Conservation (phyloP, 2,888 invertebrate genomes). For the Callyntrura guangdongensis region DNA sequence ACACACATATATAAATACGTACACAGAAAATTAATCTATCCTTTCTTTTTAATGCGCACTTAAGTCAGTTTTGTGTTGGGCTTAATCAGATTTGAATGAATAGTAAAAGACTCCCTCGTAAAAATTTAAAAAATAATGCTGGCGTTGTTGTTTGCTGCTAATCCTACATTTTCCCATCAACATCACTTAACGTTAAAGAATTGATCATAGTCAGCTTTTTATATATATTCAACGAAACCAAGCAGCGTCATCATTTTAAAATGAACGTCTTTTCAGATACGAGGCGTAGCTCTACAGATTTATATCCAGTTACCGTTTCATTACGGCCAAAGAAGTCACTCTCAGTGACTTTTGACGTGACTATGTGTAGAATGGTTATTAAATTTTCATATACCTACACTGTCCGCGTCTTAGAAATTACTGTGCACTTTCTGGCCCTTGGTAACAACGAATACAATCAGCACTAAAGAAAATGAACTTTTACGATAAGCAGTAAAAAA, state of each 20-base stretch:
- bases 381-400: no score
- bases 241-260: constrained; percentile 26
- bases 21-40: constrained; percentile 47
- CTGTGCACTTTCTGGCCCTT: constrained; percentile 34
- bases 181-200: not conserved
- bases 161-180: constrained; percentile 2
- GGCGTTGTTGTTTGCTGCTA: constrained; percentile 24
- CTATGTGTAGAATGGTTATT: not conserved
- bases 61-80: constrained; percentile 19
- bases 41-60: constrained; percentile 20
- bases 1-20: not conserved
- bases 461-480: constrained; percentile 32
- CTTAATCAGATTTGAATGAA: constrained; percentile 32
- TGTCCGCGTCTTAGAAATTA: not conserved
- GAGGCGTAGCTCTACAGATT: not conserved
- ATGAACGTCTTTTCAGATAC: constrained; percentile 3
- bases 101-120: not conserved
- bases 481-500: not conserved
- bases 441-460: constrained; percentile 6
- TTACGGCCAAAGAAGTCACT: not conserved
- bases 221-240: not conserved
- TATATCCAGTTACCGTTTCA: not conserved
- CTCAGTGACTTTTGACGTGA: constrained; percentile 46
- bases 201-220: constrained; percentile 29
- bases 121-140: constrained; percentile 30